A percentile compares a stretch with the other conserved stretches of the same genome.
Evolutionary conservation across 2,797 vertebrate genomes (phyloP).

Genomic region (Cheirogaleus major): DNA sequence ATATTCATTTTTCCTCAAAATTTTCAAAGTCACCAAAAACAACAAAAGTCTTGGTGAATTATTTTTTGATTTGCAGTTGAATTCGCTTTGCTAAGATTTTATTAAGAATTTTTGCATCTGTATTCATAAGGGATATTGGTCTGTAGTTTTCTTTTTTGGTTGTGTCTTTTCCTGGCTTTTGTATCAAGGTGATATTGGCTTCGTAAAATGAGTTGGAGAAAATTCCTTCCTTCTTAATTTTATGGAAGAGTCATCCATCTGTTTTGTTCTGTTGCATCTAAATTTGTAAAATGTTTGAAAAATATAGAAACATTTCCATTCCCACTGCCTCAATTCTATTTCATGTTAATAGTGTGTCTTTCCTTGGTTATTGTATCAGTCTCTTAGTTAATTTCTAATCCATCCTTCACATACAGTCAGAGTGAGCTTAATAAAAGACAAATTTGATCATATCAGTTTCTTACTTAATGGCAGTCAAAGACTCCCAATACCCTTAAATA

Average conservation of each 20-base stretch:
- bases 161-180: too few species aligned
- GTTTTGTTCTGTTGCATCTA: not conserved
- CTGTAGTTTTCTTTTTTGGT: too few species aligned
- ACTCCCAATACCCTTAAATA: not conserved
- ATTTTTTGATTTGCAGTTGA: too few species aligned
- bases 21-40: not conserved
- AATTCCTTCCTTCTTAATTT: too few species aligned
- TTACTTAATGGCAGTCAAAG: not conserved
- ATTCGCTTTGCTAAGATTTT: too few species aligned
- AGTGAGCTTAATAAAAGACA: not conserved
- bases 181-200: too few species aligned
- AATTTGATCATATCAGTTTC: not conserved
- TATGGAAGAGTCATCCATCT: not conserved
- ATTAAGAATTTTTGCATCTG: too few species aligned
- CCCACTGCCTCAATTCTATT: not conserved
- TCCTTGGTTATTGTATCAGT: not conserved
- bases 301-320: not conserved
- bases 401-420: not conserved
- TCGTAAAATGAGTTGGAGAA: too few species aligned
- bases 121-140: too few species aligned
- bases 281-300: not conserved
- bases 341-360: not conserved
- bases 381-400: not conserved
- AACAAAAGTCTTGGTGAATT: not conserved
- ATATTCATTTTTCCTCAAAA: not conserved